Percentiles rank a stretch among this genome's conserved stretches.
These are phyloP conservation scores for Mesembrinibis cayennensis DNA, from an alignment of 2,113 vertebrate species.

Conservation along the genomic window DNA sequence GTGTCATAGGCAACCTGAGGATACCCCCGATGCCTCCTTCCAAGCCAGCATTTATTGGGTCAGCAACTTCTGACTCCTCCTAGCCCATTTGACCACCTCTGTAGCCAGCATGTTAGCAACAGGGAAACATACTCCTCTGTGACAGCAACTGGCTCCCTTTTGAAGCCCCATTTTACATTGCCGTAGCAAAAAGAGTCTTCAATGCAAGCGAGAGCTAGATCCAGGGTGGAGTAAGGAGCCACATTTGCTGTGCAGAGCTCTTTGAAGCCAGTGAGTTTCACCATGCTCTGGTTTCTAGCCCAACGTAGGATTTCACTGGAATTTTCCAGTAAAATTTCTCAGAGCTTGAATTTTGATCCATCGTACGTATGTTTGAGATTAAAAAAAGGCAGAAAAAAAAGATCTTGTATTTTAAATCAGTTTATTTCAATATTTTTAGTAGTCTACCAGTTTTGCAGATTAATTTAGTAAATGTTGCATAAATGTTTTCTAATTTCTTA, in stretches of 20 bases:
- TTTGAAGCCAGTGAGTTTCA: background rate
- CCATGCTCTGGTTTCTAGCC: background rate
- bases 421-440: background rate
- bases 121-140: background rate
- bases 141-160: background rate
- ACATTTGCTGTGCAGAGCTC: background rate
- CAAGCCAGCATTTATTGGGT: background rate
- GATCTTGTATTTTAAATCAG: background rate
- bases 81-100: background rate
- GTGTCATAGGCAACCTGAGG: background rate
- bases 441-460: background rate
- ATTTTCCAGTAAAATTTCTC: background rate
- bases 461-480: background rate
- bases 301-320: background rate
- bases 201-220: background rate
- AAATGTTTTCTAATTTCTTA: background rate
- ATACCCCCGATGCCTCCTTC: background rate
- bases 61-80: background rate
- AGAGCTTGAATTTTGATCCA: background rate
- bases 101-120: background rate
- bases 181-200: background rate
- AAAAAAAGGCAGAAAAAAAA: background rate
- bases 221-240: background rate
- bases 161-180: background rate
- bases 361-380: background rate